A percentile compares a stretch with the other conserved stretches of the same genome.
Evolutionary conservation across 2,113 vertebrate species (phyloP).

Genomic region (Oncorhynchus mykiss): DNA sequence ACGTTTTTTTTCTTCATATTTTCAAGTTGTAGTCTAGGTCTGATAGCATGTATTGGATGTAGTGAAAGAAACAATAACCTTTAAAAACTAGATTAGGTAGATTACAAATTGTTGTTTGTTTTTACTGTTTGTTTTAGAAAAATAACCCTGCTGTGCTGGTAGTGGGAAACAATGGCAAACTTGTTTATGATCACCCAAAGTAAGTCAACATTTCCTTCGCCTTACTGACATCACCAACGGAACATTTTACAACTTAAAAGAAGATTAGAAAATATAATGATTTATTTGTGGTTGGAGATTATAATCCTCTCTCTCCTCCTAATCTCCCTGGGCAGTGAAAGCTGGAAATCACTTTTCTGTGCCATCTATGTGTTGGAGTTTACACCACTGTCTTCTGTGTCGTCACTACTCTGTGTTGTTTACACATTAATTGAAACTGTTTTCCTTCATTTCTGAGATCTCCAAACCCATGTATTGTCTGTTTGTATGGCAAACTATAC

Average conservation of each 20-base stretch:
- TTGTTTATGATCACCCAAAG: slow-evolving; percentile 95
- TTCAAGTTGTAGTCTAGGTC: not conserved
- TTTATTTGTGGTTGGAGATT: slow-evolving; percentile 66
- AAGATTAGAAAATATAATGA: slow-evolving; percentile 75
- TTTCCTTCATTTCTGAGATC: not conserved
- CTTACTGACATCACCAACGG: slow-evolving; percentile 40
- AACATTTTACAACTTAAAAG: slow-evolving; percentile 64
- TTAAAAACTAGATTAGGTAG: slow-evolving; percentile 13
- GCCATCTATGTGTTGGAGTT: slow-evolving; percentile 34
- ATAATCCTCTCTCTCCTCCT: slow-evolving; percentile 68
- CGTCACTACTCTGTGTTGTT: slow-evolving; percentile 20
- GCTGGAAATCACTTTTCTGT: slow-evolving; percentile 63
- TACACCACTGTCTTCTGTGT: slow-evolving; percentile 26
- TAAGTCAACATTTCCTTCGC: slow-evolving; percentile 78
- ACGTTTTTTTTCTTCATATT: not conserved
- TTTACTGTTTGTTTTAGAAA: slow-evolving; percentile 79
- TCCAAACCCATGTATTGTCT: not conserved
- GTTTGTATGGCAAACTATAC: too few relatives aligned
- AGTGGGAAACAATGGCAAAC: slow-evolving; percentile 91
- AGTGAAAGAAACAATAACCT: not conserved
- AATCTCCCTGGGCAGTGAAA: slow-evolving; percentile 69
- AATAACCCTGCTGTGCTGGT: slow-evolving; percentile 91
- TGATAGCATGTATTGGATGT: not conserved
- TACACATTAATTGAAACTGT: slow-evolving; percentile 15
- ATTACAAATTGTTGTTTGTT: slow-evolving; percentile 43